These are phyloP conservation scores for Gambusia yucatana DNA, from an alignment of 2,797 vertebrate genomes.

Conservation along the genomic window DNA sequence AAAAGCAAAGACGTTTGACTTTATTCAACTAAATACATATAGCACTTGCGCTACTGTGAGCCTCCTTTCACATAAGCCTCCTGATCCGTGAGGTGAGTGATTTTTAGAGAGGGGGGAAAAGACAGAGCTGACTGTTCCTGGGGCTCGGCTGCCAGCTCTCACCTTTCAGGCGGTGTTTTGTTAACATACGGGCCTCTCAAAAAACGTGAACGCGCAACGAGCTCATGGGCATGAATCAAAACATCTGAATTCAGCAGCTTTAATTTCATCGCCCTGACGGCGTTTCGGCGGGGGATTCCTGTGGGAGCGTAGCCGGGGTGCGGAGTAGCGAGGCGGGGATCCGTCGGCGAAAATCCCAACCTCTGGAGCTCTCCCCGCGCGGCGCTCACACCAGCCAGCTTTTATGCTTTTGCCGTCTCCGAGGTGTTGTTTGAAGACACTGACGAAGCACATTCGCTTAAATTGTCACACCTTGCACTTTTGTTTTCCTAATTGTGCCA, in stretches of 20 bases:
- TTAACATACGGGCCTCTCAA: conserved; percentile 12
- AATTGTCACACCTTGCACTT: conserved; percentile 89
- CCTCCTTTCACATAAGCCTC: conserved; percentile 62
- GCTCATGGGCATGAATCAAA: conserved; percentile 34
- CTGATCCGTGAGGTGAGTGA: conserved; percentile 61
- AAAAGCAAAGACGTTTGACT: conserved; percentile 36
- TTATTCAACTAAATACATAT: conserved; percentile 35
- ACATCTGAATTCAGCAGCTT: conserved; percentile 72
- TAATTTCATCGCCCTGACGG: conserved; percentile 67
- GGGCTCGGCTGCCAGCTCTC: conserved; percentile 42
- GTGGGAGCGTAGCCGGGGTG: conserved; percentile 51
- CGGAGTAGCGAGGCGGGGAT: conserved; percentile 61
- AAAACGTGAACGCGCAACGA: neutral
- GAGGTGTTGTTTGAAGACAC: conserved; percentile 84
- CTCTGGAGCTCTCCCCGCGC: conserved; percentile 53
- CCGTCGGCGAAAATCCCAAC: conserved; percentile 54
- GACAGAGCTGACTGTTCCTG: conserved; percentile 31
- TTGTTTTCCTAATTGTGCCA: conserved; percentile 87
- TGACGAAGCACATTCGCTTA: conserved; percentile 87
- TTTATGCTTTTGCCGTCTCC: conserved; percentile 77
- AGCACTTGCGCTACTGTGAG: conserved; percentile 43
- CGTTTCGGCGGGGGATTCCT: conserved; percentile 40
- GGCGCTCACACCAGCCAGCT: conserved; percentile 64
- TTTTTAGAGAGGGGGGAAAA: conserved; percentile 31
- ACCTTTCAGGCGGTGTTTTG: conserved; percentile 34